Conservation (phyloP, 1,140 invertebrate genomes). For the Philotrypesis tridentata region DNA sequence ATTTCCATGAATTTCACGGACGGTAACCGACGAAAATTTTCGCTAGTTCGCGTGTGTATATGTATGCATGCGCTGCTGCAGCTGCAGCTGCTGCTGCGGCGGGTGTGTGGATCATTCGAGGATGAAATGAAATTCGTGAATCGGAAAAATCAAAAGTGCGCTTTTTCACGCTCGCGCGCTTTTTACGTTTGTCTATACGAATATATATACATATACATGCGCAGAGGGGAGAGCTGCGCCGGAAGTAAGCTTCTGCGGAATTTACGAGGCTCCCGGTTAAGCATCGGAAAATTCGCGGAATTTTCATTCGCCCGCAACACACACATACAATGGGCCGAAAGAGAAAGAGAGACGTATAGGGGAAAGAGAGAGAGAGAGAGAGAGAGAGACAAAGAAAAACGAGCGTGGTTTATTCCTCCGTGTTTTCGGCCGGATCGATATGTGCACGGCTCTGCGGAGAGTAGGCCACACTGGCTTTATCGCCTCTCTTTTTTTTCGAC, state of each 20-base stretch:
- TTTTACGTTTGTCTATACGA: too few relatives aligned
- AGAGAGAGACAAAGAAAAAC: neutral
- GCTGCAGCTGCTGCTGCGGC: too few relatives aligned
- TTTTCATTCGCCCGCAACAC: constrained; percentile 12
- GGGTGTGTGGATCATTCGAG: constrained; percentile 42
- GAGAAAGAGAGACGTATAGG: neutral
- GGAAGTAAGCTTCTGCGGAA: constrained; percentile 6
- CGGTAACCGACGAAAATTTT: constrained; percentile 1
- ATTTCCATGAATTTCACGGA: constrained; percentile 15
- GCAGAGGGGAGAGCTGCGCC: too few relatives aligned
- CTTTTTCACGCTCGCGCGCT: constrained; percentile 41
- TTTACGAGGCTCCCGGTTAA: neutral
- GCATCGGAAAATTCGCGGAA: constrained; percentile 14
- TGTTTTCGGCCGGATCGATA: neutral
- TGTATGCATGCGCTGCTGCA: neutral
- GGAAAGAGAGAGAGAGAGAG: neutral
- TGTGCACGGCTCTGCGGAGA: too few relatives aligned
- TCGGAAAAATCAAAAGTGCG: constrained; percentile 39
- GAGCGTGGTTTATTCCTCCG: neutral
- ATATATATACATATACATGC: too few relatives aligned
- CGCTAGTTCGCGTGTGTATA: too few relatives aligned
- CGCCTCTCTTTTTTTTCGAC: neutral
- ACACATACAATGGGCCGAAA: neutral
- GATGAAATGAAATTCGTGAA: constrained; percentile 63
- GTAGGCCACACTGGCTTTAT: neutral